Conservation (phyloP, 2,113 vertebrate species). For the Numenius arquata region DNA sequence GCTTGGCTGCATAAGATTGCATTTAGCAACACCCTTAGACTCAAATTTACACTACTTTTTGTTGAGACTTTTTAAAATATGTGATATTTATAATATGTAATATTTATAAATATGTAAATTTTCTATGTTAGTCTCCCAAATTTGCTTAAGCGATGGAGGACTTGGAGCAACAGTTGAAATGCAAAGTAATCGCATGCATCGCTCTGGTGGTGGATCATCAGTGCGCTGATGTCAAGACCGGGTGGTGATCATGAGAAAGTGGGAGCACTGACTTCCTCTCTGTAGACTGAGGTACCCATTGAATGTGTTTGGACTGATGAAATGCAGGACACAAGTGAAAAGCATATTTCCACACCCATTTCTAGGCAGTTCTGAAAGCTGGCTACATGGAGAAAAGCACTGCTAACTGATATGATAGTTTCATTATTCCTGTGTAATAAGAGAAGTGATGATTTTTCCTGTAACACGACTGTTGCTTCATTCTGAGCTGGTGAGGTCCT, state of each 20-base stretch:
- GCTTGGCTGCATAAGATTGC: neutral
- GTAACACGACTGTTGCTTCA: neutral
- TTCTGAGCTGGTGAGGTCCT: neutral
- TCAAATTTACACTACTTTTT: neutral
- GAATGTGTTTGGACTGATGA: neutral
- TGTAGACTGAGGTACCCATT: neutral
- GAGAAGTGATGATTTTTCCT: neutral
- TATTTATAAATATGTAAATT: neutral
- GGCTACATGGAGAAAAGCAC: neutral
- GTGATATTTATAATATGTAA: no score
- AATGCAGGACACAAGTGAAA: neutral
- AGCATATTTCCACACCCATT: neutral
- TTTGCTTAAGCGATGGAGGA: neutral
- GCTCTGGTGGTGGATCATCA: neutral
- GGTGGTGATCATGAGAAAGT: neutral
- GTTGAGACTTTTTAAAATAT: neutral
- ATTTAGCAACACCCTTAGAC: neutral
- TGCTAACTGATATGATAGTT: neutral
- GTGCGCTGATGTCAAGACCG: neutral
- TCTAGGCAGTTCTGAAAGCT: neutral
- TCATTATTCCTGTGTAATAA: neutral
- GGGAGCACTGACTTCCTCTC: neutral
- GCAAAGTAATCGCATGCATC: accelerated
- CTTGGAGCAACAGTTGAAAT: neutral
- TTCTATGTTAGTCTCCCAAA: neutral